Percentiles rank a stretch among this genome's conserved stretches.
Conservation (phyloP, 2,113 vertebrate genomes). For the Rafetus swinhoei region DNA sequence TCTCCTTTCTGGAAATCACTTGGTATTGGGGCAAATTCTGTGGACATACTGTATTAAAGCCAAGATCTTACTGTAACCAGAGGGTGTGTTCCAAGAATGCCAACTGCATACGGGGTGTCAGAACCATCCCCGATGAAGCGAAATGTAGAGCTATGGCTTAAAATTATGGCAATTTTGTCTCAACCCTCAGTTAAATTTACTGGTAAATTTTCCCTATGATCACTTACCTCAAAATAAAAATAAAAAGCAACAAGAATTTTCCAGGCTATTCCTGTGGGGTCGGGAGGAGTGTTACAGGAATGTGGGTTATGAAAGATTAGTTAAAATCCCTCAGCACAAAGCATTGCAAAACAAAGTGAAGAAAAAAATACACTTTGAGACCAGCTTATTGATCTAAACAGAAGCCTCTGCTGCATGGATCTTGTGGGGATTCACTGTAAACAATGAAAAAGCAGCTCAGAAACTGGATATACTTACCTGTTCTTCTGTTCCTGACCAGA, state of each 20-base stretch:
- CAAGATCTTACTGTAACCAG: not conserved
- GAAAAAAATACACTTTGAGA: not conserved
- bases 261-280: not conserved
- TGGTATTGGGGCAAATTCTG: not conserved
- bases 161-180: not conserved
- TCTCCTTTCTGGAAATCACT: slow-evolving; percentile 37
- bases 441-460: not conserved
- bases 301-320: not conserved
- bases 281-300: not conserved
- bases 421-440: not conserved
- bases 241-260: not conserved
- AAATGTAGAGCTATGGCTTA: not conserved
- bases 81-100: not conserved
- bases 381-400: not conserved
- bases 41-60: not conserved
- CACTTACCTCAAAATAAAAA: not conserved
- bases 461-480: slow-evolving; percentile 80
- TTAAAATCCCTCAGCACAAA: not conserved
- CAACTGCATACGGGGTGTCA: not conserved
- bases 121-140: not conserved
- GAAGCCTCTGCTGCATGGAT: not conserved
- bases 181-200: not conserved
- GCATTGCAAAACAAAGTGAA: not conserved
- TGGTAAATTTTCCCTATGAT: rapidly evolving
- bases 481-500: slow-evolving; percentile 91